Conservation (phyloP, 2,797 vertebrate genomes). For the Mormyrops boulengeri region DNA sequence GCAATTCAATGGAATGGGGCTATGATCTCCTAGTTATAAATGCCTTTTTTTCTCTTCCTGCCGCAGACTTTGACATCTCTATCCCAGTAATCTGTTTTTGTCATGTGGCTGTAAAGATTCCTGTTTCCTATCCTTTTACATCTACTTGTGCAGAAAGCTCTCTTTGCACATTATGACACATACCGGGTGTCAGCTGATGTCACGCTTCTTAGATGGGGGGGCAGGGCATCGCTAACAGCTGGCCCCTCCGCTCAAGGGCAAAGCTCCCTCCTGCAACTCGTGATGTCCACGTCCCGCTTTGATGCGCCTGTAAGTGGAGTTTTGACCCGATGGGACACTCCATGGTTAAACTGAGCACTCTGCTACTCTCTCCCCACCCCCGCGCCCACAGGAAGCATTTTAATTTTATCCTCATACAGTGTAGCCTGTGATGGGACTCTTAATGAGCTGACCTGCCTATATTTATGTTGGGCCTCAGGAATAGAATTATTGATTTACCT, state of each 20-base stretch:
- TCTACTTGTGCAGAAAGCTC: background rate
- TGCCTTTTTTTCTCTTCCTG: background rate
- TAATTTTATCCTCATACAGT: background rate
- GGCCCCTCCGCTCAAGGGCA: background rate
- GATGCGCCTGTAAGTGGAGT: background rate
- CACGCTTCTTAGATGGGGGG: background rate
- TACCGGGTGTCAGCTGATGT: background rate
- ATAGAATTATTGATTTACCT: slow-evolving; percentile 50
- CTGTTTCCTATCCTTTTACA: background rate
- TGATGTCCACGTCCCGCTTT: background rate
- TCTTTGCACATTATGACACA: background rate
- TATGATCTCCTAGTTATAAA: background rate
- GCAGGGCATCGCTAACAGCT: background rate
- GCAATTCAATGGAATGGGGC: background rate
- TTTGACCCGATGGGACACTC: background rate
- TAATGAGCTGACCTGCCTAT: background rate
- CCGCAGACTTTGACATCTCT: background rate
- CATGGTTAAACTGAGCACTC: background rate
- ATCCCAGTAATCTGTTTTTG: background rate
- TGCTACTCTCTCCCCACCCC: background rate
- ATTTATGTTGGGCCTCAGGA: slow-evolving; percentile 24
- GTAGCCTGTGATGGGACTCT: background rate
- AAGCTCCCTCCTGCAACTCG: background rate
- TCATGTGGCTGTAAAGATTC: background rate
- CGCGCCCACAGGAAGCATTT: background rate